Percentiles rank a stretch among this genome's conserved stretches.
These are phyloP conservation scores for Mionectes olivaceus DNA, from an alignment of 2,797 vertebrate genomes.

Conservation along the genomic window DNA sequence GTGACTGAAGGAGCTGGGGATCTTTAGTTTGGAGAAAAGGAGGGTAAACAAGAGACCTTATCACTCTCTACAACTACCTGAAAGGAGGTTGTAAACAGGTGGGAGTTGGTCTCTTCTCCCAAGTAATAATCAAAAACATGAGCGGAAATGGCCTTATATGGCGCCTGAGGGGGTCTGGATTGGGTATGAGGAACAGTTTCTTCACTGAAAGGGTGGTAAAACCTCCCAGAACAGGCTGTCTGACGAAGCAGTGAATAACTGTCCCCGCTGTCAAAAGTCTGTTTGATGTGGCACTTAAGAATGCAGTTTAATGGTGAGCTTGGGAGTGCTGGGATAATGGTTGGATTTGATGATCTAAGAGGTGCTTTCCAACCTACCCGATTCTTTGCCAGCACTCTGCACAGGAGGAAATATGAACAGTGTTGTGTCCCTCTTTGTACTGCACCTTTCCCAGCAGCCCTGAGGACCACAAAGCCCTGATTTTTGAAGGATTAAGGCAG, in stretches of 20 bases:
- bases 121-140: fast-evolving
- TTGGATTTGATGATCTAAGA: neutral
- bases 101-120: neutral
- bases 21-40: neutral
- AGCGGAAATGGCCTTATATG: neutral
- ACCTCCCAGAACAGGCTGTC: neutral
- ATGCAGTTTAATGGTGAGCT: neutral
- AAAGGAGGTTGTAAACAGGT: neutral
- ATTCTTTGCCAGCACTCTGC: neutral
- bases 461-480: neutral
- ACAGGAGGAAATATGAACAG: neutral
- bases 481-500: neutral
- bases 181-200: neutral
- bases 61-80: neutral
- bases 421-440: neutral
- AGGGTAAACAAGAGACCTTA: neutral
- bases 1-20: neutral
- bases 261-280: neutral
- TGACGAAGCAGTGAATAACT: neutral
- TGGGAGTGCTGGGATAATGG: neutral
- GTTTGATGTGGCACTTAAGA: too few relatives aligned
- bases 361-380: neutral
- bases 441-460: neutral
- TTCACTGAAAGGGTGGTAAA: neutral
- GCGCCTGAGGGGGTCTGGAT: neutral